Conservation (phyloP, 1,140 invertebrate species). For the Anadara kagoshimensis region DNA sequence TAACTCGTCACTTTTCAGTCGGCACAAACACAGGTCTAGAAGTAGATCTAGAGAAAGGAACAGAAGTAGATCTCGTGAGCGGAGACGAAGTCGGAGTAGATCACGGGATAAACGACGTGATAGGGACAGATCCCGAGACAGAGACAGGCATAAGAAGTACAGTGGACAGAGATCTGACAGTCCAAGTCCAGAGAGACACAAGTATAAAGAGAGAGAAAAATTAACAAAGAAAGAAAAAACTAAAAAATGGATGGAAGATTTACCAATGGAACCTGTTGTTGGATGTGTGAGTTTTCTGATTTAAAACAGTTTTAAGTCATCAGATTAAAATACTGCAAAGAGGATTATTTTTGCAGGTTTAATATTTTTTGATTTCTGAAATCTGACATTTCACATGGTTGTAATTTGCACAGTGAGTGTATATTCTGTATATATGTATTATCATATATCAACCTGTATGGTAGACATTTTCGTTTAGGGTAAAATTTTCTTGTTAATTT, state of each 20-base stretch:
- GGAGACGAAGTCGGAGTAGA: conserved; percentile 58
- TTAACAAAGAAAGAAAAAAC: conserved; percentile 47
- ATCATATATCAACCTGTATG: no score
- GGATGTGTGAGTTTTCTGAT: conserved; percentile 72
- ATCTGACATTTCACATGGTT: no score
- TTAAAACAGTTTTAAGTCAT: no score
- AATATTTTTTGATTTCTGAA: no score
- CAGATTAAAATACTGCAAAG: no score
- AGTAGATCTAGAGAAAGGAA: conserved; percentile 36
- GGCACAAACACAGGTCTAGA: conserved; percentile 8
- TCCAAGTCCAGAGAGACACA: conserved; percentile 46
- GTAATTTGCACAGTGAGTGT: no score
- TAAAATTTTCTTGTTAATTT: no score
- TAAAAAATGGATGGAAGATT: conserved; percentile 61
- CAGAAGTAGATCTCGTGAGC: conserved; percentile 32
- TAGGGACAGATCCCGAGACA: conserved; percentile 53
- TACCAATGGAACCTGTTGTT: conserved; percentile 76
- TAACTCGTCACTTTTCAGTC: no score
- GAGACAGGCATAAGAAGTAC: conserved; percentile 50
- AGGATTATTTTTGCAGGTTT: no score
- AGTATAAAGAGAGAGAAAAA: conserved; percentile 32
- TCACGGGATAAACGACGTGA: conserved; percentile 59
- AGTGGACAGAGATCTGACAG: conserved; percentile 14
- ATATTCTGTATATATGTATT: no score
- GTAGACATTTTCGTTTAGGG: no score